These are phyloP conservation scores for Leucozona laternaria DNA, from an alignment of 2,888 invertebrate genomes.

Conservation along the genomic window DNA sequence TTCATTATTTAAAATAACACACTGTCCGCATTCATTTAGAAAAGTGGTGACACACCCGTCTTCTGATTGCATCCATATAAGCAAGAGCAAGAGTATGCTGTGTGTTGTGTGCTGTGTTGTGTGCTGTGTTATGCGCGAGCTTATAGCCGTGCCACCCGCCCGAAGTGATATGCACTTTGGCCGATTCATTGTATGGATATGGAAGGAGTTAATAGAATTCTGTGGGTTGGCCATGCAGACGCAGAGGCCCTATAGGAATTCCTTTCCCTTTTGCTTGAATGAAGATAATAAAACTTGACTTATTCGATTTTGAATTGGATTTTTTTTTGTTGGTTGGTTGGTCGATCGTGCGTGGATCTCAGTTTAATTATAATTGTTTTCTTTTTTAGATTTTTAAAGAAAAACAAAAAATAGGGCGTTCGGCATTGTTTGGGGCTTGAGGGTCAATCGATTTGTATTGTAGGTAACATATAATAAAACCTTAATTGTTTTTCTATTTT, in stretches of 20 bases:
- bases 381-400: neutral
- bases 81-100: constrained; percentile 12
- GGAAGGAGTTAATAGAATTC: constrained; percentile 38
- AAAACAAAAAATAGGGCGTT: constrained; percentile 28
- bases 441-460: constrained; percentile 54
- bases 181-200: neutral
- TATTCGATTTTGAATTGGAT: constrained; percentile 59
- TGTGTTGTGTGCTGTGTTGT: neutral
- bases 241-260: constrained; percentile 23
- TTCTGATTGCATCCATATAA: constrained; percentile 64
- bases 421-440: constrained; percentile 26
- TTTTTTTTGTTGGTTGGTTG: constrained; percentile 31
- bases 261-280: constrained; percentile 70
- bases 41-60: constrained; percentile 75
- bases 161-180: constrained; percentile 1
- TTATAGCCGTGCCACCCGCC: constrained; percentile 16
- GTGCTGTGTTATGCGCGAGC: constrained; percentile 4
- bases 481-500: constrained; percentile 3
- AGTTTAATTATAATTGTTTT: constrained; percentile 58
- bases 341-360: constrained; percentile 57
- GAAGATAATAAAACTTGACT: constrained; percentile 63
- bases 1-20: constrained; percentile 75
- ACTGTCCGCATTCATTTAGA: constrained; percentile 74
- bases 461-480: constrained; percentile 1
- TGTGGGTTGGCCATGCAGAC: constrained; percentile 5